A percentile compares a stretch with the other conserved stretches of the same genome.
phyloP scores from a whole-genome alignment of 2,888 invertebrate genomes.

The Lasioglossum calceatum region DNA sequence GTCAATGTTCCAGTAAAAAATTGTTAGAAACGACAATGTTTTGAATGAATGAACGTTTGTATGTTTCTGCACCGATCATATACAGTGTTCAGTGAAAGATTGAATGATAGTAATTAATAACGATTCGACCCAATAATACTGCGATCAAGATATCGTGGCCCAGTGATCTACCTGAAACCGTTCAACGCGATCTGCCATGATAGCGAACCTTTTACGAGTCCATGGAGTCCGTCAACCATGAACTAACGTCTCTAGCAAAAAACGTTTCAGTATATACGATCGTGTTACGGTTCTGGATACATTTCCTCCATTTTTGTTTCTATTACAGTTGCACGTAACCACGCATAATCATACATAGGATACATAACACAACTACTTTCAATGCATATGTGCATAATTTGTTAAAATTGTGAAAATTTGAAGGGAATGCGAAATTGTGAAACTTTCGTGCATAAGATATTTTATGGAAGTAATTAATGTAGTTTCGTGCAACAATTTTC shows the following conservation, averaged over 20 bases:
- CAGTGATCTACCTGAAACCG: neutral
- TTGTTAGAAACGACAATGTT: neutral
- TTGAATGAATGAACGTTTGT: neutral
- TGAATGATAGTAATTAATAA: neutral
- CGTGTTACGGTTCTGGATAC: constrained; percentile 23
- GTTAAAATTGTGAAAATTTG: neutral
- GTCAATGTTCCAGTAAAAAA: neutral
- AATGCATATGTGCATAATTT: neutral
- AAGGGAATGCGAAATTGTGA: neutral
- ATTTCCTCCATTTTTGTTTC: neutral
- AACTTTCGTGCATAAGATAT: neutral
- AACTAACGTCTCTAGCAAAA: constrained; percentile 27
- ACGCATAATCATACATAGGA: neutral
- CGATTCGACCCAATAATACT: neutral
- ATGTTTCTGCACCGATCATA: neutral
- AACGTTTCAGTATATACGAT: constrained; percentile 31
- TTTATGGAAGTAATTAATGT: neutral
- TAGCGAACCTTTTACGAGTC: constrained; percentile 25
- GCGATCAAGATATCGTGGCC: neutral
- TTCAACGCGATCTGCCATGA: constrained; percentile 22
- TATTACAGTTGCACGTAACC: neutral
- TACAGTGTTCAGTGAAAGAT: neutral
- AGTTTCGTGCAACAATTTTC: neutral
- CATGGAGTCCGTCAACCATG: constrained; percentile 34
- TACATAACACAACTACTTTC: neutral